phyloP scores from a whole-genome alignment of 2,797 vertebrate species.

The Selene dorsalis region DNA sequence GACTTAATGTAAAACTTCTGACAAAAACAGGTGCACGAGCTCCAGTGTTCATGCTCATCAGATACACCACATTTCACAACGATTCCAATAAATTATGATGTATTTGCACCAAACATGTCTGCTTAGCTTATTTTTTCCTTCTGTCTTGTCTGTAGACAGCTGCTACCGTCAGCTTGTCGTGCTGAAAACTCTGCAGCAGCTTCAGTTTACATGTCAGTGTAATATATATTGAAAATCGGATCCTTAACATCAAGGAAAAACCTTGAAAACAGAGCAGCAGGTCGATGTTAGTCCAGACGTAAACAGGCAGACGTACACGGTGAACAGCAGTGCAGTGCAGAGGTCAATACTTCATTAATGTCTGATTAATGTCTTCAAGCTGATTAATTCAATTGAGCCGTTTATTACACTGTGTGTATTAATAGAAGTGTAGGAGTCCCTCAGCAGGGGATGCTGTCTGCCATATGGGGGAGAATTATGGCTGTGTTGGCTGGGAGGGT shows the following conservation, averaged over 20 bases:
- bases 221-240: slow-evolving; percentile 9
- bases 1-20: not conserved
- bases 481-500: slow-evolving; percentile 37
- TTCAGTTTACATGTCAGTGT: slow-evolving; percentile 17
- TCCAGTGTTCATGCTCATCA: not conserved
- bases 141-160: not conserved
- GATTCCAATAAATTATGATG: not conserved
- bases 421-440: slow-evolving; percentile 65
- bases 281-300: slow-evolving; percentile 42
- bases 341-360: slow-evolving; percentile 80
- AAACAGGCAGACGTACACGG: slow-evolving; percentile 57
- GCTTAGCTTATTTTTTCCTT: not conserved
- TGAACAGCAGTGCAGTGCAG: slow-evolving; percentile 71
- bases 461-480: slow-evolving; percentile 72
- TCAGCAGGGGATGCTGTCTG: slow-evolving; percentile 70
- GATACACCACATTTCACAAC: not conserved
- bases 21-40: not conserved
- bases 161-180: not conserved
- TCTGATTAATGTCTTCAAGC: slow-evolving; percentile 80
- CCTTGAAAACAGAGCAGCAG: slow-evolving; percentile 5
- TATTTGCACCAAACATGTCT: not conserved
- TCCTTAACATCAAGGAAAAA: slow-evolving; percentile 1
- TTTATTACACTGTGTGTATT: slow-evolving; percentile 70
- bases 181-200: slow-evolving; percentile 6
- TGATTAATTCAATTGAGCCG: slow-evolving; percentile 76